phyloP scores from a whole-genome alignment of 1,140 invertebrate species.

The Metopolophium dirhodum region DNA sequence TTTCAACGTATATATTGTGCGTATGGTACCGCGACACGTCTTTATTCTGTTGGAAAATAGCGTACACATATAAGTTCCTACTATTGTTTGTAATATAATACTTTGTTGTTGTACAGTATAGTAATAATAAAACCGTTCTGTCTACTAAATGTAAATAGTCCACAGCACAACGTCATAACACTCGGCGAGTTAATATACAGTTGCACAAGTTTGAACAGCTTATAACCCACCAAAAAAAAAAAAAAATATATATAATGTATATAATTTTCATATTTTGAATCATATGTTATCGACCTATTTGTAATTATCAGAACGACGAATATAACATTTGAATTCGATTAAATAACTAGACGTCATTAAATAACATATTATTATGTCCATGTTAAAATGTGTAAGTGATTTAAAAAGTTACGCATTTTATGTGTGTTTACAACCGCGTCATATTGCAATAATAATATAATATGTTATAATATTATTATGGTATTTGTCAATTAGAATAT shows the following conservation, averaged over 20 bases:
- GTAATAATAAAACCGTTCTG: neutral
- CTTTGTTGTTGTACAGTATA: neutral
- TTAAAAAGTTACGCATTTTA: neutral
- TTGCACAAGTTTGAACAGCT: neutral
- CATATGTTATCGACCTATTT: neutral
- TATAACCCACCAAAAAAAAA: neutral
- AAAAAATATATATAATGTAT: neutral
- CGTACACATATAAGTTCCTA: no score
- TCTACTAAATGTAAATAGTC: neutral
- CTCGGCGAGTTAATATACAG: neutral
- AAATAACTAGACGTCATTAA: neutral
- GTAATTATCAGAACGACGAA: neutral
- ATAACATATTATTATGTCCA: neutral
- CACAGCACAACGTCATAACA: neutral
- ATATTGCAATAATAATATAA: neutral
- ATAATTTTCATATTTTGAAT: neutral
- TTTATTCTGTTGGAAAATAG: no score
- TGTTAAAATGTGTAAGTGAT: slow-evolving; percentile 1
- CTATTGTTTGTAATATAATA: neutral
- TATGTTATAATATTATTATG: neutral
- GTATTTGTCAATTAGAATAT: slow-evolving; percentile 18
- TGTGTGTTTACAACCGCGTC: neutral
- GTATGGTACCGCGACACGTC: no score
- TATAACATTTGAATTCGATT: neutral
- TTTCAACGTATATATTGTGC: no score